Evolutionary conservation across 2,888 invertebrate species (phyloP), one percentile per base, ranked within the genome.

Genomic region (Drosophila infuscata): DNA sequence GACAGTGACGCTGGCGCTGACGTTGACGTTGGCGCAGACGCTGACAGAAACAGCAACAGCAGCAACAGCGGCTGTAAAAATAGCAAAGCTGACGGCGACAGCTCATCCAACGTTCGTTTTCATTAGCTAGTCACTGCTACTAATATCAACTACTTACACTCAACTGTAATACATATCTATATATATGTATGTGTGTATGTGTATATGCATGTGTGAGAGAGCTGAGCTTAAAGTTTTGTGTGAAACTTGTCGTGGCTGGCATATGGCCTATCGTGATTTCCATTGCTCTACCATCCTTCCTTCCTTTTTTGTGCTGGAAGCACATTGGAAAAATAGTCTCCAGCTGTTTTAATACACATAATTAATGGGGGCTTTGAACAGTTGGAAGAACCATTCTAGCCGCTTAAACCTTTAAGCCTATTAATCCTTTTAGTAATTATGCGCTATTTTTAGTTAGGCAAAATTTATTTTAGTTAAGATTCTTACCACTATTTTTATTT

Each of bases 91-190:
- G 63, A 62, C 65, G n/a, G 52, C 66, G 72, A 76, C 82, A 67
- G 80, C 85, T 86, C 82, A 88, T 86, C 83, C 83, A 29, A 76
- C 69, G 67, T 71, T 79, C 65, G 38, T 46, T 70, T 72, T 75
- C 11, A 38, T 57, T 63, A 36, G 67, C 49, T 56, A 66, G 58
- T 70, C 38, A 56, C 74, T 59, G 74, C 46, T 49, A 70, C 61
- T 72, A 75, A 59, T 36, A 71, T 75, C 52, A 33, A 25, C 33
- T 49, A 59, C 41, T 66, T 41, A 53, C n/a, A 46, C 32, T 36
- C 54, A 46, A 52, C 43, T 53, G 15, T 20, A 32, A 46, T 36
- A 35, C 5, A 41, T n/a, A n/a, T 41, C 9, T 41, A n/a, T 7
- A 36, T n/a, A 20, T 30, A 15, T 48, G 3, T 5, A 4, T 30